These are phyloP conservation scores for Ariolimax columbianus DNA, from an alignment of 2,888 invertebrate species.

Conservation along the genomic window DNA sequence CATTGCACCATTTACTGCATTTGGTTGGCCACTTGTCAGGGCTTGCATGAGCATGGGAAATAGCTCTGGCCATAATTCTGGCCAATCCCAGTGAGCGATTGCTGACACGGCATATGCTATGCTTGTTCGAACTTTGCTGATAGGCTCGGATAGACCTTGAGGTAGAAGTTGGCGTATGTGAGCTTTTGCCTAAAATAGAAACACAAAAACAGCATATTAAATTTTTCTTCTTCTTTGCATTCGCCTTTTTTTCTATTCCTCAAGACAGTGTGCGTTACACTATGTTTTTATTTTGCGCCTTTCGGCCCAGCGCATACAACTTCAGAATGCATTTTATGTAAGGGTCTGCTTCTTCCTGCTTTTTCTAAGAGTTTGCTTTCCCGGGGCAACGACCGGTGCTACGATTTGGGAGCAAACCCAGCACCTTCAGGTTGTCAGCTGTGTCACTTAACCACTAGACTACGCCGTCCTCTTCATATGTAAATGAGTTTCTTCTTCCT, in stretches of 20 bases:
- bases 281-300: too few relatives aligned
- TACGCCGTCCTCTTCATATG: too few relatives aligned
- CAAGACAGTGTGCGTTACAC: too few relatives aligned
- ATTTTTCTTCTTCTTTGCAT: neutral
- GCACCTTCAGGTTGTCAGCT: too few relatives aligned
- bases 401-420: too few relatives aligned
- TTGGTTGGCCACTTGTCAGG: slow-evolving; percentile 81
- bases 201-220: neutral
- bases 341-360: too few relatives aligned
- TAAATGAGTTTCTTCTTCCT: too few relatives aligned
- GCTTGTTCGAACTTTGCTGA: slow-evolving; percentile 85
- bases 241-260: neutral
- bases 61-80: slow-evolving; percentile 85
- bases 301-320: too few relatives aligned
- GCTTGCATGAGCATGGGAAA: slow-evolving; percentile 85
- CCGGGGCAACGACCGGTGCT: too few relatives aligned
- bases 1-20: slow-evolving; percentile 86
- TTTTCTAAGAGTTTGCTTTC: too few relatives aligned
- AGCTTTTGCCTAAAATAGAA: slow-evolving; percentile 80
- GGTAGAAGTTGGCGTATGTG: slow-evolving; percentile 84
- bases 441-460: too few relatives aligned
- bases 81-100: slow-evolving; percentile 87
- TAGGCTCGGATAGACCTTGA: slow-evolving; percentile 83
- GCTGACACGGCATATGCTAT: slow-evolving; percentile 86
- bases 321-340: too few relatives aligned